These are phyloP conservation scores for Boleophthalmus pectinirostris DNA, from an alignment of 2,113 vertebrate genomes.

Conservation along the genomic window DNA sequence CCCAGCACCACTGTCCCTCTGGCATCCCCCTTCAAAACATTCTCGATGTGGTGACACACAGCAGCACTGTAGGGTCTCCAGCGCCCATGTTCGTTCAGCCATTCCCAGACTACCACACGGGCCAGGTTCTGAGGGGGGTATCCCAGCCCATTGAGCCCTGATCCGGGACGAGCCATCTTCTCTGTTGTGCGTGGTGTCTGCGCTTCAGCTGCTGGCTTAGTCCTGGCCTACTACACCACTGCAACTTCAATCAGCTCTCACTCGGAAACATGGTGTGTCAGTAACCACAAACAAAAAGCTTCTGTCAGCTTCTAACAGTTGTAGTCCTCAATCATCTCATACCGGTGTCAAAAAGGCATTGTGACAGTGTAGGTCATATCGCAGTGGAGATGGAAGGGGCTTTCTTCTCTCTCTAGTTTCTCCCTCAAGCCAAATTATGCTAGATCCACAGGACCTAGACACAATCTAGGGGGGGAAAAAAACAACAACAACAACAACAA, in stretches of 20 bases:
- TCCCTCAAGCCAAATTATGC: slow-evolving; percentile 36
- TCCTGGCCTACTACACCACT: slow-evolving; percentile 50
- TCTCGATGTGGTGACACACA: slow-evolving; percentile 95
- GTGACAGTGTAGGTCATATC: slow-evolving; percentile 39
- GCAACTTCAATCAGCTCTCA: slow-evolving; percentile 59
- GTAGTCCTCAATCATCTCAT: slow-evolving; percentile 50
- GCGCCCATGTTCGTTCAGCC: slow-evolving; percentile 92
- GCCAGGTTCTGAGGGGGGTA: slow-evolving; percentile 91
- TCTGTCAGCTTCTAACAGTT: slow-evolving; percentile 29
- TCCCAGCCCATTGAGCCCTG: slow-evolving; percentile 77
- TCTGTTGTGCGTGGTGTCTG: slow-evolving; percentile 33
- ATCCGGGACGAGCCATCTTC: slow-evolving; percentile 75
- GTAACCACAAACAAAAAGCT: slow-evolving; percentile 32
- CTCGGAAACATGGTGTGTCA: slow-evolving; percentile 42
- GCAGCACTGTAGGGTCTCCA: slow-evolving; percentile 93
- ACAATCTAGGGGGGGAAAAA: no score
- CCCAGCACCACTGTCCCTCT: slow-evolving; percentile 89
- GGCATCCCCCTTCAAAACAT: slow-evolving; percentile 87
- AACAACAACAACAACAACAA: no score
- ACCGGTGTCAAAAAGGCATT: slow-evolving; percentile 41
- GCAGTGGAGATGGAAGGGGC: slow-evolving; percentile 30
- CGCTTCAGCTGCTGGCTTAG: slow-evolving; percentile 32
- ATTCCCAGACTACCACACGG: slow-evolving; percentile 96
- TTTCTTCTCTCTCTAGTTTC: background rate
- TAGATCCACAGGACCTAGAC: slow-evolving; percentile 49